A percentile compares a stretch with the other conserved stretches of the same genome.
These are phyloP conservation scores for Typhlichthys subterraneus DNA, from an alignment of 2,797 vertebrate genomes.

Conservation along the genomic window DNA sequence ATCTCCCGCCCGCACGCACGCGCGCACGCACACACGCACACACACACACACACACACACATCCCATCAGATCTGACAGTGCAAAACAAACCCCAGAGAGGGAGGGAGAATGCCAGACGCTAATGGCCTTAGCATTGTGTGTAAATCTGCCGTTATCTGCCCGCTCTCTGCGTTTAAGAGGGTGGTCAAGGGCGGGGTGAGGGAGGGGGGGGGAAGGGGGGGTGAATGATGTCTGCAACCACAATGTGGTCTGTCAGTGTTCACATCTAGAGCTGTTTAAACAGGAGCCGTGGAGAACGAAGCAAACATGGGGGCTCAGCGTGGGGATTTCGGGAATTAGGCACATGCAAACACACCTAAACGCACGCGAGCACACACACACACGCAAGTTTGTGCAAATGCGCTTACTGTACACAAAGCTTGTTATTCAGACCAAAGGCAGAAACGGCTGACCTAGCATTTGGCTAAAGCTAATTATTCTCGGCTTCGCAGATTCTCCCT, in stretches of 20 bases:
- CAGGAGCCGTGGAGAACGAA: conserved; percentile 5
- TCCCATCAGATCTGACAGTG: conserved; percentile 75
- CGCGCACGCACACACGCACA: not conserved
- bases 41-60: conserved; percentile 48
- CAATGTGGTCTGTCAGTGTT: conserved; percentile 44
- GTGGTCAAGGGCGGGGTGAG: conserved; percentile 64
- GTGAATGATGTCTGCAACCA: conserved; percentile 52
- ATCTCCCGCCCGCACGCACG: conserved; percentile 59
- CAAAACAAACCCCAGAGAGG: conserved; percentile 68
- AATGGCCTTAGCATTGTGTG: conserved; percentile 78
- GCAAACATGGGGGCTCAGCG: conserved; percentile 5
- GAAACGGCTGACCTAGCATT: conserved; percentile 50
- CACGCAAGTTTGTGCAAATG: not conserved
- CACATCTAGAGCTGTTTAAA: not conserved
- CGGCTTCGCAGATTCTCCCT: conserved; percentile 50
- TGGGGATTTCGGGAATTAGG: conserved; percentile 12
- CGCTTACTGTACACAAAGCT: not conserved
- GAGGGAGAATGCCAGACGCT: conserved; percentile 62
- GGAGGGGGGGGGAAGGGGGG: conserved; percentile 27
- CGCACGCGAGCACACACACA: conserved; percentile 7
- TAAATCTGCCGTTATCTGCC: conserved; percentile 76
- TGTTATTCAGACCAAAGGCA: conserved; percentile 28
- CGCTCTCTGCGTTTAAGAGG: conserved; percentile 70
- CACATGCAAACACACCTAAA: not conserved
- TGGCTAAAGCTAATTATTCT: conserved; percentile 59